Conservation (phyloP, 2,888 invertebrate species). For the Carpatolechia fugitivella region DNA sequence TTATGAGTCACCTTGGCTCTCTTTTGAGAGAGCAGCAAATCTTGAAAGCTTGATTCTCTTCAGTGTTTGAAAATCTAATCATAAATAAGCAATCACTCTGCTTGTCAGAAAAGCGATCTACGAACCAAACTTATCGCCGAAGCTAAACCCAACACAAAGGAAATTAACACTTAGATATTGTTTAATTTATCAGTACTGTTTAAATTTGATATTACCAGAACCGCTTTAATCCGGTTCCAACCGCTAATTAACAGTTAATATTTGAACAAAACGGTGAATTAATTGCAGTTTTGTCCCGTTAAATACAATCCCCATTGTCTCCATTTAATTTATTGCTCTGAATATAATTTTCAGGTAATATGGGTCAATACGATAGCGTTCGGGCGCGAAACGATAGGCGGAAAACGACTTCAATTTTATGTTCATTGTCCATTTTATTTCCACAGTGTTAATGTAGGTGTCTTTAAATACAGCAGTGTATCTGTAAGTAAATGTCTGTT, state of each 20-base stretch:
- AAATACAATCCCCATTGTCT: constrained; percentile 26
- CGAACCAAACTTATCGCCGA: background rate
- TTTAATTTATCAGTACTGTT: constrained; percentile 7
- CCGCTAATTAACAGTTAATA: constrained; percentile 36
- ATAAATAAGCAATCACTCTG: background rate
- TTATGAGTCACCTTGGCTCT: too few relatives aligned
- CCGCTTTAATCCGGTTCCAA: constrained; percentile 12
- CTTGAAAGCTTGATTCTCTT: too few relatives aligned
- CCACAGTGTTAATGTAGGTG: background rate
- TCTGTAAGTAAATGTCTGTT: background rate
- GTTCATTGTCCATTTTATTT: background rate
- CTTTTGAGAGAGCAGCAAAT: too few relatives aligned
- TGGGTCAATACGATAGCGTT: constrained; percentile 14
- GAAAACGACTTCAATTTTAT: background rate
- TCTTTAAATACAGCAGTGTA: background rate
- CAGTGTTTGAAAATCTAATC: background rate
- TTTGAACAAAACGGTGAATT: constrained; percentile 38
- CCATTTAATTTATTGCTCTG: constrained; percentile 35
- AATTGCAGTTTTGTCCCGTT: constrained; percentile 39
- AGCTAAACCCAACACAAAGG: background rate
- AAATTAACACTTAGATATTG: background rate
- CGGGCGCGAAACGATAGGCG: background rate
- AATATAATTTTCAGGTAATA: constrained; percentile 32
- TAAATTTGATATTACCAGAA: constrained; percentile 11
- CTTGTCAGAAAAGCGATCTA: background rate